Conservation (phyloP, 2,888 invertebrate genomes). For the Cephus sareptanus region DNA sequence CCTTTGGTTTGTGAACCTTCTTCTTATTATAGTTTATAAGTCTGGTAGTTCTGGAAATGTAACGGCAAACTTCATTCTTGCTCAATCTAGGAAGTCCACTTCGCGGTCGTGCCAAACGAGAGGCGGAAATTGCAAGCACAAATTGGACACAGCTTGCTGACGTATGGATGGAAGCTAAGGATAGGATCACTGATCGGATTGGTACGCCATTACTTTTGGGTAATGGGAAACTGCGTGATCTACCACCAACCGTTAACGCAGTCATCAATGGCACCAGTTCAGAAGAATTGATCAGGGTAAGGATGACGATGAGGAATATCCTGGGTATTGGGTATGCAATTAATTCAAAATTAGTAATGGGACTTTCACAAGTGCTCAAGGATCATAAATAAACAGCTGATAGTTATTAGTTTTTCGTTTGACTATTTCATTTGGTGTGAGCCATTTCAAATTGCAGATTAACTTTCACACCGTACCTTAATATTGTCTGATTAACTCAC, state of each 20-base stretch:
- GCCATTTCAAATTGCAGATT: neutral
- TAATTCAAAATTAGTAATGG: no score
- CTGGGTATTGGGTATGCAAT: no score
- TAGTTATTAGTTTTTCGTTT: no score
- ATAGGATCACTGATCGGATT: slow-evolving; percentile 38
- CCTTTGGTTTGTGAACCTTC: slow-evolving; percentile 35
- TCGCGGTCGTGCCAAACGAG: slow-evolving; percentile 36
- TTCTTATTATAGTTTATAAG: no score
- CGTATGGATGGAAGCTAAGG: slow-evolving; percentile 54
- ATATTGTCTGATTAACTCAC: no score
- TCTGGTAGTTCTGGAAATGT: neutral
- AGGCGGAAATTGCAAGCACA: slow-evolving; percentile 46
- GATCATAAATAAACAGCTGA: no score
- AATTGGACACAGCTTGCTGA: slow-evolving; percentile 59
- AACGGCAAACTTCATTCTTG: neutral
- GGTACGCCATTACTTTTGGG: slow-evolving; percentile 51
- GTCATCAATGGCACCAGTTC: slow-evolving; percentile 38
- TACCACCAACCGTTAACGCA: slow-evolving; percentile 44
- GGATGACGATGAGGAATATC: no score
- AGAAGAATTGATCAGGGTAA: slow-evolving; percentile 47
- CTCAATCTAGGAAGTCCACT: slow-evolving; percentile 41
- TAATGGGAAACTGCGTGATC: slow-evolving; percentile 38
- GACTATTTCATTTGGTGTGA: no score
- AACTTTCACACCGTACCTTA: slow-evolving; percentile 13
- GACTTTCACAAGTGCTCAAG: no score